Base-by-base conservation (phyloP, 2,113 vertebrate genomes). In the Zingel zingel region DNA sequence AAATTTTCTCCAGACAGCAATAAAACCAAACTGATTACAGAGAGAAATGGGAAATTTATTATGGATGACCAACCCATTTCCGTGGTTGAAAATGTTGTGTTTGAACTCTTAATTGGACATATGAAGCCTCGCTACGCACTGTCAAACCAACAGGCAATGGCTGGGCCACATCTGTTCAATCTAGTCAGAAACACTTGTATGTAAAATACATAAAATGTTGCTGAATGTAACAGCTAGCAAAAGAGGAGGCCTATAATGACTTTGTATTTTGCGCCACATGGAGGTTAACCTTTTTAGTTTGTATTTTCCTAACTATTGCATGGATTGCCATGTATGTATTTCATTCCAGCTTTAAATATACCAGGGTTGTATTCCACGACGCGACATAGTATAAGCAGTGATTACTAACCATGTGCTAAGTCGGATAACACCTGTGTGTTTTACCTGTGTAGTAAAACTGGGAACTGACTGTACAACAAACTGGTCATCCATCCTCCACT, bases 21-120 rank as follows among this genome's bases (percentile, higher is more conserved):
- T 59, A 23, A 50, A 57, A 67, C 71, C 27, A 66, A 72, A 61
- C 13, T 10, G 39, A 69, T 72, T 59, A 74, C 1, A 67, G 56
- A 67, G 57, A 21, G 71, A 77, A 77, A 21, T 59, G 14, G 10
- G 23, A 48, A 74, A 51, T 21, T 7, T 62, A 39, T 66, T 43
- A 27, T 43, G 57, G 16, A 10, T 69, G 67, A 77, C 67, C 33
- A 0, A n/a, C 4, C 11, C 27, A 66, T 78, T 70, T 76, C 9
- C 8, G 9, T 54, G 57, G 36, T 61, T 16, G 47, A 78, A 63
- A 72, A 51, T 14, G 9, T 65, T 47, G 62, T 81, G 51, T 67
- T 75, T 84, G 21, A 69, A 36, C 57, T 82, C 63, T 11, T 64
- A 73, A 58, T 23, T 79, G 64, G 75, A 23, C 59, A 61, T 65